Conservation (phyloP, 1,140 invertebrate species). For the Laupala kohalensis region DNA sequence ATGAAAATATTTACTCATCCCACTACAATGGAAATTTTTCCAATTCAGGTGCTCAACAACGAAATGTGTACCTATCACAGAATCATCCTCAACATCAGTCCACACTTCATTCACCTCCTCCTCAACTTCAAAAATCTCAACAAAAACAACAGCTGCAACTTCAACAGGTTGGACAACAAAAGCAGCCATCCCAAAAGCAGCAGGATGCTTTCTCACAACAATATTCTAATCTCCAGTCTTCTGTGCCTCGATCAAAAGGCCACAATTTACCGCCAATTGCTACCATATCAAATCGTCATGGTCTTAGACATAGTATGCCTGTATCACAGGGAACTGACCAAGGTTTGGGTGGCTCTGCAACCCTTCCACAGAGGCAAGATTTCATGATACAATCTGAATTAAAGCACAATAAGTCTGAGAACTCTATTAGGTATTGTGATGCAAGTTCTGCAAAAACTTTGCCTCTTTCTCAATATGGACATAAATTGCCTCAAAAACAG, state of each 20-base stretch:
- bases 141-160: too few species aligned
- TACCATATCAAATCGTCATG: constrained; percentile 33
- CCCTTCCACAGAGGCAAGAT: neutral
- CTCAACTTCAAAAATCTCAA: too few species aligned
- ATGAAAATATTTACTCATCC: neutral
- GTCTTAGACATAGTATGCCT: constrained; percentile 4
- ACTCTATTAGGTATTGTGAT: neutral
- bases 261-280: constrained; percentile 38
- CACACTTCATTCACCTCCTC: too few species aligned
- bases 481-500: neutral
- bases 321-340: neutral
- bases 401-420: neutral
- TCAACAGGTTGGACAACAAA: too few species aligned
- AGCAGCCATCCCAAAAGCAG: neutral
- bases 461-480: neutral
- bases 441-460: neutral
- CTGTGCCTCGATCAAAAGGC: constrained; percentile 18
- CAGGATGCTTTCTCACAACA: neutral
- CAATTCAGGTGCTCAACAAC: neutral
- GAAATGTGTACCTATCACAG: neutral
- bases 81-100: neutral
- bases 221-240: neutral
- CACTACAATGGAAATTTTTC: neutral
- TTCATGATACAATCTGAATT: neutral
- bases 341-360: neutral